Percentiles rank a stretch among this genome's conserved stretches.
Evolutionary conservation across 2,113 vertebrate species (phyloP).

Genomic region (Poeciliopsis occidentalis): DNA sequence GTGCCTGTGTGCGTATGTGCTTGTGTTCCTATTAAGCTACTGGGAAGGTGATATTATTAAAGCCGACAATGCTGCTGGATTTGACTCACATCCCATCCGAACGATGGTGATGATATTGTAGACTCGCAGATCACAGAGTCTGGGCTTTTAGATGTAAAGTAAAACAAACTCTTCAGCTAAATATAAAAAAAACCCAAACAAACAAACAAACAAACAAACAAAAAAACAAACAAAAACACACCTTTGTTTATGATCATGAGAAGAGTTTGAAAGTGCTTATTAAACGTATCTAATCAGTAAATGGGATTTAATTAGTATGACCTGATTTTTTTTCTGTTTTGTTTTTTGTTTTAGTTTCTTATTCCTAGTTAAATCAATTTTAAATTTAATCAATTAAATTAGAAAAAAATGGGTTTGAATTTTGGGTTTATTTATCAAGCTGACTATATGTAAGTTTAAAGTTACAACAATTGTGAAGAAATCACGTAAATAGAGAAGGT

Average conservation of each 20-base stretch:
- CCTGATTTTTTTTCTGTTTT: too few species aligned
- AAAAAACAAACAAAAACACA: too few species aligned
- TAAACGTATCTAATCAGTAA: neutral
- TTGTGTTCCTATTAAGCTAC: neutral
- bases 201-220: too few species aligned
- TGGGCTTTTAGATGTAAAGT: neutral
- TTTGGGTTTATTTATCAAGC: too few species aligned
- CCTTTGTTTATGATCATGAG: too few species aligned
- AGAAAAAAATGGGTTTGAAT: neutral
- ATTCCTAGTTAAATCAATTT: too few species aligned
- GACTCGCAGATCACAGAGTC: neutral
- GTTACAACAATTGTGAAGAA: too few species aligned
- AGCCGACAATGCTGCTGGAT: slow-evolving; percentile 55
- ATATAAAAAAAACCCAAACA: neutral
- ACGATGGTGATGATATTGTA: slow-evolving; percentile 26
- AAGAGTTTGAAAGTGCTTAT: neutral
- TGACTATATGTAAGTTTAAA: too few species aligned
- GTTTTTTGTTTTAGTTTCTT: too few species aligned
- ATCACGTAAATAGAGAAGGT: too few species aligned
- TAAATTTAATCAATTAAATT: too few species aligned
- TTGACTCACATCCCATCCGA: slow-evolving; percentile 47
- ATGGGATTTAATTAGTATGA: too few species aligned
- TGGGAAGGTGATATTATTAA: slow-evolving; percentile 53
- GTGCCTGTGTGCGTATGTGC: neutral
- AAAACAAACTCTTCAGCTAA: slow-evolving; percentile 2